phyloP scores from a whole-genome alignment of 2,797 vertebrate species.

The Kryptolebias ocellatus region DNA sequence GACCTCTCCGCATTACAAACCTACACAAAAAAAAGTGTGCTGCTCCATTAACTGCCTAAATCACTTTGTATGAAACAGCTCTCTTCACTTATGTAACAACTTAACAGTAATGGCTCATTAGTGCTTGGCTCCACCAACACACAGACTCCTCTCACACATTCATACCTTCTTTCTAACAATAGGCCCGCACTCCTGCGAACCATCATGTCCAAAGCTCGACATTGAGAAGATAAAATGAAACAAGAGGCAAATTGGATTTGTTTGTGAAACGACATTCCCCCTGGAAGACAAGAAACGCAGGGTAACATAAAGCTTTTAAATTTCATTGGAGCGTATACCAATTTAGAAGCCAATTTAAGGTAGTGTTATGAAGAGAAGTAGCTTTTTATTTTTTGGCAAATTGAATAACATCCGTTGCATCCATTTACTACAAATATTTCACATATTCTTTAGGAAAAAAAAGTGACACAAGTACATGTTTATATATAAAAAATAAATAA shows the following conservation, averaged over 20 bases:
- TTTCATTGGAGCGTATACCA: conserved; percentile 19
- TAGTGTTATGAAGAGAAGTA: conserved; percentile 13
- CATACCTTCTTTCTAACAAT: conserved; percentile 67
- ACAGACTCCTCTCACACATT: conserved; percentile 66
- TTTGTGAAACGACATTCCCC: conserved; percentile 9
- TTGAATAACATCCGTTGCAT: no score
- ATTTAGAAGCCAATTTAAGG: conserved; percentile 27
- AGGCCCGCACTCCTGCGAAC: conserved; percentile 57
- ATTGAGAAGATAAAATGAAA: conserved; percentile 16
- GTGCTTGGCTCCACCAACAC: conserved; percentile 76
- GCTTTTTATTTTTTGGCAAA: no score
- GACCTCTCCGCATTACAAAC: conserved; percentile 39
- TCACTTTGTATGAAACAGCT: conserved; percentile 62
- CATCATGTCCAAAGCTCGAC: conserved; percentile 31
- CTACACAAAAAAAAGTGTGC: conserved; percentile 51
- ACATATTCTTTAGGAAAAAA: no score
- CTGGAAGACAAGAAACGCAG: conserved; percentile 29
- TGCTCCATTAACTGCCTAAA: conserved; percentile 56
- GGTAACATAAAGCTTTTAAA: conserved; percentile 33
- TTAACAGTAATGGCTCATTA: conserved; percentile 77
- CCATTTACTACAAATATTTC: no score
- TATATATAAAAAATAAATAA: no score
- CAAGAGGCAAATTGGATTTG: conserved; percentile 18
- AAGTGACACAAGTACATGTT: no score
- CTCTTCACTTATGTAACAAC: conserved; percentile 68